Evolutionary conservation across 2,113 vertebrate genomes (phyloP).

Genomic region (Alouatta palliata): DNA sequence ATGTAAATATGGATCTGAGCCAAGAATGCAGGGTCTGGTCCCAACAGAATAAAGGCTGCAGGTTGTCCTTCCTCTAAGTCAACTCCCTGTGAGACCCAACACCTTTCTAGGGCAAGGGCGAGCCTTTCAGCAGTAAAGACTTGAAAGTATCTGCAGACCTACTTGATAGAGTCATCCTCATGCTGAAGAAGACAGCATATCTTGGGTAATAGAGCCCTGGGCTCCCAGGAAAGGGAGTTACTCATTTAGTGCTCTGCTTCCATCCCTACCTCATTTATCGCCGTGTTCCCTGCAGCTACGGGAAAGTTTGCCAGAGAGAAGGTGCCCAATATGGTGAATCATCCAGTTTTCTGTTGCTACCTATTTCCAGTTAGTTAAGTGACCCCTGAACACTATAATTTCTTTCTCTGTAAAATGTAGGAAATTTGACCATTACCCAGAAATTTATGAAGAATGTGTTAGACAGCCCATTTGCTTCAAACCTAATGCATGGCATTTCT

Average conservation of each 20-base stretch:
- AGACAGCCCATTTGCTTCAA: background rate
- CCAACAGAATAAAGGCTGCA: background rate
- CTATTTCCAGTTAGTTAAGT: background rate
- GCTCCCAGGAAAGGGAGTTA: background rate
- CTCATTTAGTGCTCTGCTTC: background rate
- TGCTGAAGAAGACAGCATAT: background rate
- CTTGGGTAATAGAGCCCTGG: background rate
- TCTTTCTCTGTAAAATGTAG: slow-evolving; percentile 30
- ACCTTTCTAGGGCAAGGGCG: background rate
- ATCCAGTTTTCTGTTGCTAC: background rate
- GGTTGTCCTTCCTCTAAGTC: background rate
- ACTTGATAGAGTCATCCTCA: background rate
- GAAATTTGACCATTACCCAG: slow-evolving; percentile 15
- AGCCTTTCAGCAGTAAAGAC: background rate
- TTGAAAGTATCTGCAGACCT: background rate
- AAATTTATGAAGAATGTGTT: background rate
- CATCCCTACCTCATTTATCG: background rate
- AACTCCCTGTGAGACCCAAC: background rate
- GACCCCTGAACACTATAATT: background rate
- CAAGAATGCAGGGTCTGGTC: background rate
- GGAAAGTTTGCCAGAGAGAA: background rate
- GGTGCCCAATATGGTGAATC: background rate
- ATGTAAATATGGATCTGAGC: background rate
- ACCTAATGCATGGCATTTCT: background rate
- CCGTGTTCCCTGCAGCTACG: background rate